phyloP scores from a whole-genome alignment of 2,888 invertebrate genomes.

The Amorpha juglandis region DNA sequence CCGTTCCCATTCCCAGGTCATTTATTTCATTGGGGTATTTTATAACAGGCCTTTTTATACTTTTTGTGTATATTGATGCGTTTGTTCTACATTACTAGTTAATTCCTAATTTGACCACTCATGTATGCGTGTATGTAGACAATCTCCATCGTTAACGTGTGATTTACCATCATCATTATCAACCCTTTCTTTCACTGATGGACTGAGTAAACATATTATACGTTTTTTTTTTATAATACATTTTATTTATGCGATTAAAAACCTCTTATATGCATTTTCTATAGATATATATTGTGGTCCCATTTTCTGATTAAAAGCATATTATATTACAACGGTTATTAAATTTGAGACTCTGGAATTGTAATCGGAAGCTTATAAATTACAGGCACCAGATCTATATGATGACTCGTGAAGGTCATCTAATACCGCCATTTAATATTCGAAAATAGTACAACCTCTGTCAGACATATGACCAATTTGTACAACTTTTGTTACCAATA shows the following conservation, averaged over 20 bases:
- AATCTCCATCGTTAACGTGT: too few relatives aligned
- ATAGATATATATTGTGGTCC: too few relatives aligned
- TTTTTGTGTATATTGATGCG: not conserved
- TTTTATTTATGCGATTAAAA: not conserved
- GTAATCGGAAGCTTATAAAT: not conserved
- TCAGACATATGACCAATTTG: not conserved
- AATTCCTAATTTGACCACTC: not conserved
- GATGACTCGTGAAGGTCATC: not conserved
- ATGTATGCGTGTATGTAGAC: not conserved
- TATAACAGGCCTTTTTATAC: too few relatives aligned
- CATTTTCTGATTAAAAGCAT: too few relatives aligned
- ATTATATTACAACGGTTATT: too few relatives aligned
- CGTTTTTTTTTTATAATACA: too few relatives aligned
- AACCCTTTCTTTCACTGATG: too few relatives aligned
- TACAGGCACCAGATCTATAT: not conserved
- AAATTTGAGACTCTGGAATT: too few relatives aligned
- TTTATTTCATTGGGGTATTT: constrained; percentile 18
- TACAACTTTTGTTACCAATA: constrained; percentile 25
- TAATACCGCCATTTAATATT: not conserved
- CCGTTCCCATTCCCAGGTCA: constrained; percentile 7
- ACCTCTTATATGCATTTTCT: too few relatives aligned
- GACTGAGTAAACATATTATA: too few relatives aligned
- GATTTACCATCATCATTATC: too few relatives aligned
- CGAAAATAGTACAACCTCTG: not conserved
- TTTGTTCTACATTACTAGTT: not conserved